Conservation (phyloP, 1,140 invertebrate species). For the Drosophila sproati region DNA sequence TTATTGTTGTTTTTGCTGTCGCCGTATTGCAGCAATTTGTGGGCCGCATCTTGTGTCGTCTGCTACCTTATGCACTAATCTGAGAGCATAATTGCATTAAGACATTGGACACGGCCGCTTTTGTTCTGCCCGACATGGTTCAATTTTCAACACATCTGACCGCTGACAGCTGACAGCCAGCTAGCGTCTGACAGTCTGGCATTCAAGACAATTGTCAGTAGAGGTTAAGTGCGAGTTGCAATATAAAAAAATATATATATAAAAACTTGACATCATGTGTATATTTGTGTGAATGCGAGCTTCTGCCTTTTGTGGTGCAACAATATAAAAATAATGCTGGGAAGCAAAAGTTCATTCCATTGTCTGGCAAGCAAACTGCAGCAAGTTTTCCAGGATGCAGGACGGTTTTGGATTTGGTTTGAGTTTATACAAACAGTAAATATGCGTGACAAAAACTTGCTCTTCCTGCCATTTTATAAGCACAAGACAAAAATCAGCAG, state of each 20-base stretch:
- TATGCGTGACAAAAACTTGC: conserved; percentile 81
- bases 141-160: conserved; percentile 29
- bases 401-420: conserved; percentile 11
- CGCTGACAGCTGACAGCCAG: conserved; percentile 1
- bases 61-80: conserved; percentile 46
- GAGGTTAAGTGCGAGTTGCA: conserved; percentile 37
- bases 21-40: conserved; percentile 1
- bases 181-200: conserved; percentile 20
- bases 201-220: conserved; percentile 41
- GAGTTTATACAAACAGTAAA: conserved; percentile 74
- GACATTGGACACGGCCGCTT: conserved; percentile 34
- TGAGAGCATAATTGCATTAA: conserved; percentile 45
- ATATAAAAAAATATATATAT: background rate
- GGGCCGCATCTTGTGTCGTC: conserved; percentile 28
- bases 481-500: conserved; percentile 46
- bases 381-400: conserved; percentile 31
- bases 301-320: conserved; percentile 42
- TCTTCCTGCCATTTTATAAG: conserved; percentile 75
- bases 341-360: conserved; percentile 69
- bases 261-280: conserved; percentile 38
- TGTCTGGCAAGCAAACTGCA: conserved; percentile 63
- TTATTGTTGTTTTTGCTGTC: background rate
- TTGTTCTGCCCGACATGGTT: conserved; percentile 23
- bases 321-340: conserved; percentile 53
- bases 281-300: conserved; percentile 2